These are phyloP conservation scores for Physeter macrocephalus DNA, from an alignment of 2,113 vertebrate genomes.

Conservation along the genomic window DNA sequence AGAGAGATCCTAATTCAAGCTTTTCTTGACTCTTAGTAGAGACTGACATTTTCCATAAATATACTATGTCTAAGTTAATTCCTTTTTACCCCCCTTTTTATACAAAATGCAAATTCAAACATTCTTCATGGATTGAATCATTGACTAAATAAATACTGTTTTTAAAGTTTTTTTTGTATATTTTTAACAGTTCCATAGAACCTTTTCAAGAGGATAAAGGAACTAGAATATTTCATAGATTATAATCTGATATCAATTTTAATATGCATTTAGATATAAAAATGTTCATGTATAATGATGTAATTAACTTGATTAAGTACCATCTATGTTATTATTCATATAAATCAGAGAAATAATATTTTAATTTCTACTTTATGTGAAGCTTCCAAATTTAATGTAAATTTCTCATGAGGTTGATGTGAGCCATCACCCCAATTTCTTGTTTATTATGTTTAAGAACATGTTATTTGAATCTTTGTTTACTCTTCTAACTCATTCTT, in stretches of 20 bases:
- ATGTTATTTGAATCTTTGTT: slow-evolving; percentile 50
- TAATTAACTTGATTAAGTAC: slow-evolving; percentile 24
- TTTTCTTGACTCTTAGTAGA: slow-evolving; percentile 36
- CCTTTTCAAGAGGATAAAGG: slow-evolving; percentile 28
- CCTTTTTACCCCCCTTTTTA: background rate
- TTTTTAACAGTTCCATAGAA: background rate
- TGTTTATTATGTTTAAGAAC: slow-evolving; percentile 41
- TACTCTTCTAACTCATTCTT: slow-evolving; percentile 35
- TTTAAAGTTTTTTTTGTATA: slow-evolving; percentile 40
- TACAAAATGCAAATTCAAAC: background rate
- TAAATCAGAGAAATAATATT: background rate
- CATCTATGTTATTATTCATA: slow-evolving; percentile 13
- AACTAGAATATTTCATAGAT: background rate
- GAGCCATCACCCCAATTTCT: slow-evolving; percentile 19
- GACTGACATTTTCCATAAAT: background rate
- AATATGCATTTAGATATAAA: background rate
- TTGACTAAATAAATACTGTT: slow-evolving; percentile 28
- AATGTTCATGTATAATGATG: slow-evolving; percentile 3
- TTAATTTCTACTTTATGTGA: slow-evolving; percentile 30
- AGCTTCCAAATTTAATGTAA: slow-evolving; percentile 40
- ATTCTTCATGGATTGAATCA: background rate
- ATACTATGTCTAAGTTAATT: slow-evolving; percentile 13
- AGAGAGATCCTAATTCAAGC: slow-evolving; percentile 20
- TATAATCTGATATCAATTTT: background rate
- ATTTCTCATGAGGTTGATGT: slow-evolving; percentile 41